Percentiles rank a stretch among this genome's conserved stretches.
phyloP scores from a whole-genome alignment of 35 echinoderm and acorn worm genomes.

The Amphiura filiformis region DNA sequence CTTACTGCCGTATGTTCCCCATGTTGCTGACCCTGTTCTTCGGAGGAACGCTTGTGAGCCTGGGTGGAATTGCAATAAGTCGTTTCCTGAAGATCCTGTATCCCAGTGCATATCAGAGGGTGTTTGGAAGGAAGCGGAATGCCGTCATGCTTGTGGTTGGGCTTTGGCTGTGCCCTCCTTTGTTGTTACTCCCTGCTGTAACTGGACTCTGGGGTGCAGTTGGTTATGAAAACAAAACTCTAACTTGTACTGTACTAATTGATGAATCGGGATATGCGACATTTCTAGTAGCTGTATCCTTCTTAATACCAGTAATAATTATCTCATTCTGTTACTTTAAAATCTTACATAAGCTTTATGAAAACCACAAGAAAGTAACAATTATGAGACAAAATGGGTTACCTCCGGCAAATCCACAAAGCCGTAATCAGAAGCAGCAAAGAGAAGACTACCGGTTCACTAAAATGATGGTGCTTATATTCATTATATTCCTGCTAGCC shows the following conservation, averaged over 20 bases:
- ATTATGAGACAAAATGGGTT: background rate
- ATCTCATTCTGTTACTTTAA: conserved; percentile 30
- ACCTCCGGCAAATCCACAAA: background rate
- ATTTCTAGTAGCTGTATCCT: conserved; percentile 32
- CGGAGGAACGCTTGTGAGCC: conserved; percentile 30
- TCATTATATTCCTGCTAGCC: conserved; percentile 33
- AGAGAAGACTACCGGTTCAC: conserved; percentile 47
- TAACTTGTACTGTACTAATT: conserved; percentile 40
- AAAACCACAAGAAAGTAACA: conserved; percentile 20
- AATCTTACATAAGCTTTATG: conserved; percentile 28
- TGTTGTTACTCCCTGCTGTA: conserved; percentile 45
- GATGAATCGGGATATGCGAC: conserved; percentile 23
- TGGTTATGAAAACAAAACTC: conserved; percentile 36
- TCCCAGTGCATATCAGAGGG: conserved; percentile 2
- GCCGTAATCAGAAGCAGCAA: background rate
- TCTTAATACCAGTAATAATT: conserved; percentile 22
- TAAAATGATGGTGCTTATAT: conserved; percentile 47
- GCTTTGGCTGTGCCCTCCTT: conserved; percentile 32
- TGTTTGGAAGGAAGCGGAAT: conserved; percentile 21
- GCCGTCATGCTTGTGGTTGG: background rate
- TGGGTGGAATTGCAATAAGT: conserved; percentile 34
- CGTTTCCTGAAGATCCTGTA: conserved; percentile 48
- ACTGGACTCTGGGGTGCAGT: conserved; percentile 39
- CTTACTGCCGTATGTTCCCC: conserved; percentile 32
- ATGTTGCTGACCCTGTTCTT: conserved; percentile 32